phyloP scores from a whole-genome alignment of 2,113 vertebrate genomes.

The Cryptotis parvus region DNA sequence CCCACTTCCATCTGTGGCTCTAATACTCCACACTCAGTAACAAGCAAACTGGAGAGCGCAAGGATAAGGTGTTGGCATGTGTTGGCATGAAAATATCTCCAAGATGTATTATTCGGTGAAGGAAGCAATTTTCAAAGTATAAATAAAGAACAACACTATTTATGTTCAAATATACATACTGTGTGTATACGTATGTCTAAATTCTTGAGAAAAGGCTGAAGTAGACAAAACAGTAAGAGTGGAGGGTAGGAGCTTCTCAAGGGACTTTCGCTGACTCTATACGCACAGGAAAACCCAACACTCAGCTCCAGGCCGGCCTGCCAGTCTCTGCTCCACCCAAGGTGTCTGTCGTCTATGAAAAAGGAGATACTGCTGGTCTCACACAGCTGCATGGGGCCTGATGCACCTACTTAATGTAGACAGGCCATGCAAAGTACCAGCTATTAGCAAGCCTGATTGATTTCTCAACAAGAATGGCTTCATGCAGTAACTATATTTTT shows the following conservation, averaged over 20 bases:
- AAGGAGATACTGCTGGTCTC: not conserved
- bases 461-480: not conserved
- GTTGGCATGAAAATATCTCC: slow-evolving; percentile 25
- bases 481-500: not conserved
- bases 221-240: not conserved
- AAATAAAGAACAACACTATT: not conserved
- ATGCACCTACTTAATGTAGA: too few species aligned
- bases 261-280: not conserved
- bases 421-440: not conserved
- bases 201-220: not conserved
- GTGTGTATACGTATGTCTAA: not conserved
- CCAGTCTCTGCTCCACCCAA: not conserved
- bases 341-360: not conserved
- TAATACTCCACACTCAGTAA: not conserved
- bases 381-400: too few species aligned
- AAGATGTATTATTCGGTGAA: not conserved
- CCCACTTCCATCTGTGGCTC: not conserved
- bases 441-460: not conserved
- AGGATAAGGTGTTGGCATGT: not conserved
- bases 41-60: not conserved
- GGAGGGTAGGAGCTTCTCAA: accelerated
- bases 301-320: not conserved
- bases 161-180: not conserved
- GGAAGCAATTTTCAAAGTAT: slow-evolving; percentile 15
- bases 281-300: not conserved